Evolutionary conservation across 2,113 vertebrate species (phyloP), one percentile per base, ranked within the genome.

Genomic region (Propithecus coquereli): DNA sequence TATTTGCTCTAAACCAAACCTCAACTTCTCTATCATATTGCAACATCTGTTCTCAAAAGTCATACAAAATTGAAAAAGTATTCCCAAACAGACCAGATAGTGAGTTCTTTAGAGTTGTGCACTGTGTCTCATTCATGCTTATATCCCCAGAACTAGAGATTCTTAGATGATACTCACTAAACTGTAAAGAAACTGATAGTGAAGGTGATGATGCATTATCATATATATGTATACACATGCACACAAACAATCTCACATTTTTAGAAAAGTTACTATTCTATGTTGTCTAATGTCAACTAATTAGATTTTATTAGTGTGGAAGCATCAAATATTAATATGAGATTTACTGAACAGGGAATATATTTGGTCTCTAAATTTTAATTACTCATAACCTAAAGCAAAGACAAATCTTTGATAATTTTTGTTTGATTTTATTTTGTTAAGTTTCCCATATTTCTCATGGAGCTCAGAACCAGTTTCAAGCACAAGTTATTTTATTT

Each of bases 381-480:
- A 81, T 88, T 94, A 91, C 86, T 91, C 17, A 63, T 47, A 73
- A 59, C 3, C n/a, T 66, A n/a, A n/a, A 65, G 12, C 14, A 76
- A 57, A 81, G 66, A 34, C 11, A 50, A 63, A 16, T 47, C 54
- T 81, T 76, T 73, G 47, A 68, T 89, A 73, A 8, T 20, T 90
- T 92, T 88, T 91, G 1, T 80, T 94, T 94, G 32, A 20, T 76
- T 88, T 87, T 43, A 27, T 45, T 54, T 96, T 86, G 54, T 83
- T 34, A 91, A 61, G 47, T 81, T 87, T 87, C 14, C 12, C 9
- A 34, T 83, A 3, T 43, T 87, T 92, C 71, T 9, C 30, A 20
- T 54, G 30, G 27, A 73, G 17, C 59, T 80, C 30, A 71, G 54
- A 94, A 73, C 52, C 79, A 23, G 14, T 76, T 94, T 91, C 40